These are phyloP conservation scores for Siderastrea siderea DNA, from an alignment of 92 coral and sea anemone genomes.

Conservation along the genomic window DNA sequence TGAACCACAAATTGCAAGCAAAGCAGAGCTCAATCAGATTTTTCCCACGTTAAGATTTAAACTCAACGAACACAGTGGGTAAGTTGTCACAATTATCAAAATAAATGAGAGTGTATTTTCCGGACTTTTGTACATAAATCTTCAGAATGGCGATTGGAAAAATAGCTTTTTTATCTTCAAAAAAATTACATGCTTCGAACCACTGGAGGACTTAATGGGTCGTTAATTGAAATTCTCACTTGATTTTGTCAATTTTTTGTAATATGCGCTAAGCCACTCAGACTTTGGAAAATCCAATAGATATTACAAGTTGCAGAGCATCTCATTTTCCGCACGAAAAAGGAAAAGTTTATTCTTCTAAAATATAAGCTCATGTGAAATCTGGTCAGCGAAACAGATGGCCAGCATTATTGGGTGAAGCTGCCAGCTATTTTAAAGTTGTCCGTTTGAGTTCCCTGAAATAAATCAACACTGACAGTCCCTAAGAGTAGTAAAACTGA, in stretches of 20 bases:
- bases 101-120: no score
- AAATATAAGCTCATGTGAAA: not conserved
- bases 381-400: constrained; percentile 7
- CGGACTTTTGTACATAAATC: no score
- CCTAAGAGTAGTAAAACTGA: no score
- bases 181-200: not conserved
- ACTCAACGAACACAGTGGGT: no score
- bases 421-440: not conserved
- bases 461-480: no score
- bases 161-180: not conserved
- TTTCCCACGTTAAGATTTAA: no score
- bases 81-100: no score
- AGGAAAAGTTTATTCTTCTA: not conserved
- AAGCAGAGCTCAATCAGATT: no score
- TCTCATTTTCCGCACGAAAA: constrained; percentile 27
- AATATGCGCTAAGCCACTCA: not conserved
- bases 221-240: not conserved
- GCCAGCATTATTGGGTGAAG: not conserved
- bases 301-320: not conserved
- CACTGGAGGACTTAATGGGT: not conserved
- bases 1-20: not conserved
- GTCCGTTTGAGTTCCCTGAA: not conserved
- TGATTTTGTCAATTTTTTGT: not conserved
- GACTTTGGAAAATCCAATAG: not conserved
- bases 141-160: not conserved